phyloP scores from a whole-genome alignment of 2,113 vertebrate genomes.

The Macrotis lagotis region DNA sequence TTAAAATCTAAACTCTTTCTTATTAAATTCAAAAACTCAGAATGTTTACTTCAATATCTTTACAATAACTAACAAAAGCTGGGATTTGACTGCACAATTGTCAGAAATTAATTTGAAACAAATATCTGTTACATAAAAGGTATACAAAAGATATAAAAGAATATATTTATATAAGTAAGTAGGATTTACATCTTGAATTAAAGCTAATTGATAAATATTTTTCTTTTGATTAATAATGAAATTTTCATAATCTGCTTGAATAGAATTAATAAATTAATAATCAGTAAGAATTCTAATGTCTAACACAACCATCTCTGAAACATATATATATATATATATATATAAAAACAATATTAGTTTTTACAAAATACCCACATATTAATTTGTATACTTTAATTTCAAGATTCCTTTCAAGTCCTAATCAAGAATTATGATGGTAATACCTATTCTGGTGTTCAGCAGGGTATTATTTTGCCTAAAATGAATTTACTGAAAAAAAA shows the following conservation, averaged over 20 bases:
- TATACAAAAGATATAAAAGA: not conserved
- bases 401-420: not conserved
- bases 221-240: not conserved
- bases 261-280: too few relatives aligned
- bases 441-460: slow-evolving; percentile 66
- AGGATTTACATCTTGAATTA: not conserved
- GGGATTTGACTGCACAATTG: not conserved
- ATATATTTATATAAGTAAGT: not conserved
- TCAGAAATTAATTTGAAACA: not conserved
- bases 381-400: slow-evolving; percentile 28
- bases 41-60: not conserved
- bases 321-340: too few relatives aligned
- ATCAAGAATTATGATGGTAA: slow-evolving; percentile 53
- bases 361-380: slow-evolving; percentile 42
- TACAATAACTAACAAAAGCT: not conserved
- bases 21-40: not conserved
- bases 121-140: not conserved
- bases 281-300: not conserved
- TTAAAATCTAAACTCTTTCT: not conserved
- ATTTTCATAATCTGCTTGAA: not conserved
- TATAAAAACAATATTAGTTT: slow-evolving; percentile 31
- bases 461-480: slow-evolving; percentile 65
- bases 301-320: slow-evolving; percentile 23
- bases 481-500: slow-evolving; percentile 68
- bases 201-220: not conserved